A percentile compares a stretch with the other conserved stretches of the same genome.
These are phyloP conservation scores for Zaprionus taronus DNA, from an alignment of 1,140 invertebrate genomes.

Conservation along the genomic window DNA sequence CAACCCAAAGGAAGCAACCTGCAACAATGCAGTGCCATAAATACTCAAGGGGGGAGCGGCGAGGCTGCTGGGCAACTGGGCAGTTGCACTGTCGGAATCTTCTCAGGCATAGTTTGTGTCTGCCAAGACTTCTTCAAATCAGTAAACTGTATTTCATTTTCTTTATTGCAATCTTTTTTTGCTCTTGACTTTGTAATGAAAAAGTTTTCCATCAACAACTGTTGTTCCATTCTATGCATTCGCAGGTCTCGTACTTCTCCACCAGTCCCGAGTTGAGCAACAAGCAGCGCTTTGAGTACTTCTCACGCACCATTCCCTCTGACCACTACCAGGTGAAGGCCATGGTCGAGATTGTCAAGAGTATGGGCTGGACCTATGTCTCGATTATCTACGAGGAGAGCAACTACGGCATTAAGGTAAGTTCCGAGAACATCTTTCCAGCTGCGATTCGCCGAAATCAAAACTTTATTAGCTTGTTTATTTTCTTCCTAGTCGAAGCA, in stretches of 20 bases:
- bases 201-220: constrained; percentile 12
- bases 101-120: constrained; percentile 1
- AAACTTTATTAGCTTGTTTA: constrained; percentile 4
- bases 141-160: constrained; percentile 22
- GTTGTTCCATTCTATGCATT: constrained; percentile 12
- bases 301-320: constrained; percentile 96
- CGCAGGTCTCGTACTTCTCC: constrained; percentile 97
- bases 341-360: constrained; percentile 96
- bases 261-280: constrained; percentile 97
- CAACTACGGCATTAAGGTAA: constrained; percentile 97
- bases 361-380: constrained; percentile 96
- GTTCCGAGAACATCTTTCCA: constrained; percentile 13
- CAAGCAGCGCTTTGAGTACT: constrained; percentile 97
- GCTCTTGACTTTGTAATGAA: constrained; percentile 21
- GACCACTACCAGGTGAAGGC: constrained; percentile 97
- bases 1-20: neutral
- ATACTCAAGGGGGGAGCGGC: no score
- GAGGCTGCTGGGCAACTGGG: neutral
- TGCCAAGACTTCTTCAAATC: neutral
- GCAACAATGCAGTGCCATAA: neutral
- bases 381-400: constrained; percentile 98
- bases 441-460: neutral
- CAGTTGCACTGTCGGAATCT: neutral
- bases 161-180: constrained; percentile 15
- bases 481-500: neutral